A percentile compares a stretch with the other conserved stretches of the same genome.
These are phyloP conservation scores for Falco berigora DNA, from an alignment of 2,797 vertebrate genomes.

Conservation along the genomic window DNA sequence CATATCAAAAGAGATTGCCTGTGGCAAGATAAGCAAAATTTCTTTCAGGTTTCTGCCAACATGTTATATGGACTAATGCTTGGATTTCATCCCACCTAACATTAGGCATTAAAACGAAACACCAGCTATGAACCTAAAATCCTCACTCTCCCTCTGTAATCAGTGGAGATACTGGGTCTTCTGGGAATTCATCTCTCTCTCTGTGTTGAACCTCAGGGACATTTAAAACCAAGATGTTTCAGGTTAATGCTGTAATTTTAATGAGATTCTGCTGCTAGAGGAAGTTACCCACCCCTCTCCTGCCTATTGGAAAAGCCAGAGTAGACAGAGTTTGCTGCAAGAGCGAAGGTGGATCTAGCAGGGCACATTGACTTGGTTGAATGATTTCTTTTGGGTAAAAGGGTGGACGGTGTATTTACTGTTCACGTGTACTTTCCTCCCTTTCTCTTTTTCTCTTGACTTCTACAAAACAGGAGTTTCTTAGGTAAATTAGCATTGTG, in stretches of 20 bases:
- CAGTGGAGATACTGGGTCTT: not conserved
- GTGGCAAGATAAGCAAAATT: not conserved
- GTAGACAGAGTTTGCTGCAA: not conserved
- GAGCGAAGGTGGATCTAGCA: not conserved
- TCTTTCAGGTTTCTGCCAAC: not conserved
- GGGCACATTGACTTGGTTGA: not conserved
- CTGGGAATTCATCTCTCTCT: not conserved
- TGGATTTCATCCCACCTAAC: not conserved
- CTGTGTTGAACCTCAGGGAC: not conserved
- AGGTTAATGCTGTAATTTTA: not conserved
- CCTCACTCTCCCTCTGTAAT: not conserved
- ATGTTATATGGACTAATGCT: not conserved
- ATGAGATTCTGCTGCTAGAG: not conserved
- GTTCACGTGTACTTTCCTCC: not conserved
- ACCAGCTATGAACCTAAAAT: not conserved
- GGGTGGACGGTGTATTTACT: not conserved
- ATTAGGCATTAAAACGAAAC: not conserved
- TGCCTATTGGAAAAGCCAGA: not conserved
- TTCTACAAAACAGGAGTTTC: not conserved
- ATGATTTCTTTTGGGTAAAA: not conserved
- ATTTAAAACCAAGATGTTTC: not conserved
- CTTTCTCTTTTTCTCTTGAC: not conserved
- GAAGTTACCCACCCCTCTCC: not conserved
- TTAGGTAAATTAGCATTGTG: constrained; percentile 18
- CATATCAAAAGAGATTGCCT: not conserved